Evolutionary conservation across 2,888 invertebrate genomes (phyloP).

Genomic region (Oasisia sp.): DNA sequence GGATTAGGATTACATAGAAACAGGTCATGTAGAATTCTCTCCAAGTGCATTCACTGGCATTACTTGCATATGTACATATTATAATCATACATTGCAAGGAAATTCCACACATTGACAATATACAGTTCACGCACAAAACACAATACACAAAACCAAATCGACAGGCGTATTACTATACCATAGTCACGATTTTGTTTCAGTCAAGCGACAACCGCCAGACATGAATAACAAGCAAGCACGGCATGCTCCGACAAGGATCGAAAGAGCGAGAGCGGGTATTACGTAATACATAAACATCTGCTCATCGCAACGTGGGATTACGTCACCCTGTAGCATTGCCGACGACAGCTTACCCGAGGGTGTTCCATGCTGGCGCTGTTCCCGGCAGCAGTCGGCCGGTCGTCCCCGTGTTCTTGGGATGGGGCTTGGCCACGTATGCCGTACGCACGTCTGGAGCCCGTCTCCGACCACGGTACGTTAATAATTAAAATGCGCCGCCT

Average conservation of each 20-base stretch:
- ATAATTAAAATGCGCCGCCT: constrained; percentile 1
- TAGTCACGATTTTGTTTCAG: background rate
- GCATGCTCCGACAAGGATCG: background rate
- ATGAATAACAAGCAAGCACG: background rate
- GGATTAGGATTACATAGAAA: too few species aligned
- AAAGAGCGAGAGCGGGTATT: background rate
- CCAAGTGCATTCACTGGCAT: background rate
- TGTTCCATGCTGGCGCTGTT: background rate
- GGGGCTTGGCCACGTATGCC: background rate
- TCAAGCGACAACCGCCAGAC: background rate
- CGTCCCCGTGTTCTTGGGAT: background rate
- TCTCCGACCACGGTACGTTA: background rate
- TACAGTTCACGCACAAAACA: background rate
- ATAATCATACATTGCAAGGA: background rate
- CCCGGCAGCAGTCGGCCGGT: background rate
- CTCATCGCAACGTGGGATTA: background rate
- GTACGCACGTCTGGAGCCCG: background rate
- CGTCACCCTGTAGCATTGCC: background rate
- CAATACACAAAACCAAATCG: background rate
- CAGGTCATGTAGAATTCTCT: background rate
- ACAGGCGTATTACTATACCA: background rate
- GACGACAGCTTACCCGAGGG: background rate
- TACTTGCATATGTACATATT: background rate
- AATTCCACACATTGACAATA: background rate
- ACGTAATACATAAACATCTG: background rate